Evolutionary conservation across 2,113 vertebrate species (phyloP).

Genomic region (Daubentonia madagascariensis): DNA sequence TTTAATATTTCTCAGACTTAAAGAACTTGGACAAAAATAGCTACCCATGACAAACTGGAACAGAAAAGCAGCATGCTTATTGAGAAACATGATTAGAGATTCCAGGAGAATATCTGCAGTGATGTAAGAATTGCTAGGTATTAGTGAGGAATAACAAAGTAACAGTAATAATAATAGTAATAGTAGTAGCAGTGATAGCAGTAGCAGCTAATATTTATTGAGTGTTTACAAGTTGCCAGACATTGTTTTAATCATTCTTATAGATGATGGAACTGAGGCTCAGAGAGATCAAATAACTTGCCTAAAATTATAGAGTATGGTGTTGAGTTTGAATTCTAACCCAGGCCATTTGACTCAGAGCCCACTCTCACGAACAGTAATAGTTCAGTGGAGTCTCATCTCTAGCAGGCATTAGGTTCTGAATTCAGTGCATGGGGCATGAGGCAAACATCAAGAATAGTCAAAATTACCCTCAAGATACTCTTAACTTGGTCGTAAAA

Average conservation of each 20-base stretch:
- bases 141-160: background rate
- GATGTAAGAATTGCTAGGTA: background rate
- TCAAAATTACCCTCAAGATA: background rate
- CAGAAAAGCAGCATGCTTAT: background rate
- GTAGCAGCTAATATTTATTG: background rate
- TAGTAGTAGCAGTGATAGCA: background rate
- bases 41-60: background rate
- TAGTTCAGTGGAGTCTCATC: background rate
- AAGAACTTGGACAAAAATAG: background rate
- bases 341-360: background rate
- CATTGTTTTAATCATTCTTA: background rate
- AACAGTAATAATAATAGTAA: too few species aligned
- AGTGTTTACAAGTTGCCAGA: background rate
- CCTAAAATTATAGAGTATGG: background rate
- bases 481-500: background rate
- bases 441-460: background rate
- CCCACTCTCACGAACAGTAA: background rate
- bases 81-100: background rate
- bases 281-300: background rate
- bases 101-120: background rate
- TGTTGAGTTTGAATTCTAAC: background rate
- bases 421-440: background rate
- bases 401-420: background rate
- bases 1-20: background rate
- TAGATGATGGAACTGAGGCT: background rate